Evolutionary conservation across 2,113 vertebrate species (phyloP).

Genomic region (Ciconia stormi): DNA sequence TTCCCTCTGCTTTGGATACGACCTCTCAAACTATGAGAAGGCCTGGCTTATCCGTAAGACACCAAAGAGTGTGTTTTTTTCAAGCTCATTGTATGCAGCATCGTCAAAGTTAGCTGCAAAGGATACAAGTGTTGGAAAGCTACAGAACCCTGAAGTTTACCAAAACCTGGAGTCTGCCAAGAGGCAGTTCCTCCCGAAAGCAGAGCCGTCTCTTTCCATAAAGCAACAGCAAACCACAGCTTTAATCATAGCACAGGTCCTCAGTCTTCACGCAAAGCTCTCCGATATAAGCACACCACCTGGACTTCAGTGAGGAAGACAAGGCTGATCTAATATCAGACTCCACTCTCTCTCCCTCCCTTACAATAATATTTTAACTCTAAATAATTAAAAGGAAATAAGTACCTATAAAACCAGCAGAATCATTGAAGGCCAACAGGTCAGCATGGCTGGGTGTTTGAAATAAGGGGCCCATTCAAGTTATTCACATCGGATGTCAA

Average conservation of each 20-base stretch:
- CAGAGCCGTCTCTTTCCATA: neutral
- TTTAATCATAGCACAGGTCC: neutral
- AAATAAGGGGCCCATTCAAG: neutral
- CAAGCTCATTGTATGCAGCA: neutral
- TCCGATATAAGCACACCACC: neutral
- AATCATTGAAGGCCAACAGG: neutral
- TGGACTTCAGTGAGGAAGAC: neutral
- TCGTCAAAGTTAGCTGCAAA: neutral
- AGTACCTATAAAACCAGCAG: neutral
- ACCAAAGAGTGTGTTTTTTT: neutral
- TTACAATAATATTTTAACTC: neutral
- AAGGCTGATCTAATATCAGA: neutral
- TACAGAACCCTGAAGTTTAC: neutral
- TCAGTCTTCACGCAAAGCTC: neutral
- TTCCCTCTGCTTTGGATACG: neutral
- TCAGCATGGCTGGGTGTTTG: neutral
- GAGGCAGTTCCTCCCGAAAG: neutral
- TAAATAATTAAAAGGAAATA: slow-evolving; percentile 28
- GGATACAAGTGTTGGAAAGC: neutral
- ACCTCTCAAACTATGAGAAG: neutral
- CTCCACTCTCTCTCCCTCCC: neutral
- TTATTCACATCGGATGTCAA: neutral
- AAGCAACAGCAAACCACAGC: neutral
- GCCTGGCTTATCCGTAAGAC: neutral
- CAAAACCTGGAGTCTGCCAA: neutral